These are phyloP conservation scores for Myotis yumanensis DNA, from an alignment of 2,113 vertebrate species.

Conservation along the genomic window DNA sequence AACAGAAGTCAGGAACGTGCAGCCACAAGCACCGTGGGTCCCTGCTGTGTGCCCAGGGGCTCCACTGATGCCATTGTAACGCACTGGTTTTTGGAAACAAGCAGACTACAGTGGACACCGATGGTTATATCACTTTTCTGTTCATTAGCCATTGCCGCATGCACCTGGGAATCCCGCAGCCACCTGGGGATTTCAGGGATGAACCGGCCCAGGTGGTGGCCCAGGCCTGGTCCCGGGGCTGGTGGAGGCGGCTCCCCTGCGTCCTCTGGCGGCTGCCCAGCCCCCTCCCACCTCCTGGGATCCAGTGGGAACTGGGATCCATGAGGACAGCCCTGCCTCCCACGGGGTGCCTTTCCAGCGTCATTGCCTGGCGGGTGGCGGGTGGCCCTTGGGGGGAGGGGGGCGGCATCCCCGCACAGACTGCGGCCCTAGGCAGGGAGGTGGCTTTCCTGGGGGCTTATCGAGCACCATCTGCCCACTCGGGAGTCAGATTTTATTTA, in stretches of 20 bases:
- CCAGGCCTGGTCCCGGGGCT: fast-evolving
- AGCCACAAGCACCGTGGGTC: background rate
- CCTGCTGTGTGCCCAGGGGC: background rate
- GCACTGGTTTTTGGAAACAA: background rate
- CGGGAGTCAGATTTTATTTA: background rate
- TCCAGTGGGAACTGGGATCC: background rate
- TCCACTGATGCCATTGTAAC: background rate
- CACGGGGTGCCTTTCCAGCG: fast-evolving
- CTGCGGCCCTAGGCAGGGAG: fast-evolving
- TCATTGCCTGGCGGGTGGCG: fast-evolving
- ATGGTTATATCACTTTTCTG: background rate
- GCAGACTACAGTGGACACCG: background rate
- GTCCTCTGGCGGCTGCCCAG: background rate
- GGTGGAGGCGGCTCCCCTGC: background rate
- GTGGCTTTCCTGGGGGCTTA: background rate
- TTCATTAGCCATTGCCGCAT: background rate
- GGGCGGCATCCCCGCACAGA: background rate
- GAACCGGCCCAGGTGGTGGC: fast-evolving
- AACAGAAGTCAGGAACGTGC: background rate
- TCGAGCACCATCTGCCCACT: fast-evolving
- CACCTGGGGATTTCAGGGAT: background rate
- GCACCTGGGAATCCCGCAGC: background rate
- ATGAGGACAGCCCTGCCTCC: background rate
- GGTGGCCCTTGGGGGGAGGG: background rate
- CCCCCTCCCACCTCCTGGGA: background rate